phyloP scores from a whole-genome alignment of 2,113 vertebrate genomes.

The Chrysemys picta region DNA sequence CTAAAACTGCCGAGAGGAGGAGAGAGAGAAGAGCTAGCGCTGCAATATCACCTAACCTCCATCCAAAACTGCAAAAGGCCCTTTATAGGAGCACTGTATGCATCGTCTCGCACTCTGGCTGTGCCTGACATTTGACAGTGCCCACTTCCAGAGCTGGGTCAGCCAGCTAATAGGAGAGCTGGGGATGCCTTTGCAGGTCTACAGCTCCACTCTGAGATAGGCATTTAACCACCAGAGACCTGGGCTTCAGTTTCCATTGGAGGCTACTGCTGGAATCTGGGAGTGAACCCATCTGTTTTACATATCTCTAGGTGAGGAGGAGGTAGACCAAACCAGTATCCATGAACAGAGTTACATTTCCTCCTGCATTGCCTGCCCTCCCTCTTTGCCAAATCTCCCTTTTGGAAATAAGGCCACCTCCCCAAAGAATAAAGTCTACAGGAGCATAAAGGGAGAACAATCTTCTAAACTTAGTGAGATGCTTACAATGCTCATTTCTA shows the following conservation, averaged over 20 bases:
- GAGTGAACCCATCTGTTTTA: constrained; percentile 31
- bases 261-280: constrained; percentile 40
- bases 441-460: not conserved
- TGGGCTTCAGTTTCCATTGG: constrained; percentile 41
- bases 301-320: not conserved
- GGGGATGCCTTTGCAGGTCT: constrained; percentile 3
- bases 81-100: not conserved
- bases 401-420: not conserved
- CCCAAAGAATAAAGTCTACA: not conserved
- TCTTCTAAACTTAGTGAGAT: not conserved
- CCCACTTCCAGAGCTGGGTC: not conserved
- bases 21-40: not conserved
- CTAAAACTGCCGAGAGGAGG: not conserved
- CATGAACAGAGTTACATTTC: not conserved
- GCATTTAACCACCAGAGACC: not conserved
- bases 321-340: constrained; percentile 25
- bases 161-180: not conserved
- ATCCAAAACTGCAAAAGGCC: not conserved
- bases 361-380: constrained; percentile 5
- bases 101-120: not conserved
- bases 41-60: not conserved
- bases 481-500: not conserved
- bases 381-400: not conserved
- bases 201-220: not conserved
- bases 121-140: not conserved